Evolutionary conservation across 2,113 vertebrate genomes (phyloP), one percentile per base, ranked within the genome.

Genomic region (Corythoichthys intestinalis): DNA sequence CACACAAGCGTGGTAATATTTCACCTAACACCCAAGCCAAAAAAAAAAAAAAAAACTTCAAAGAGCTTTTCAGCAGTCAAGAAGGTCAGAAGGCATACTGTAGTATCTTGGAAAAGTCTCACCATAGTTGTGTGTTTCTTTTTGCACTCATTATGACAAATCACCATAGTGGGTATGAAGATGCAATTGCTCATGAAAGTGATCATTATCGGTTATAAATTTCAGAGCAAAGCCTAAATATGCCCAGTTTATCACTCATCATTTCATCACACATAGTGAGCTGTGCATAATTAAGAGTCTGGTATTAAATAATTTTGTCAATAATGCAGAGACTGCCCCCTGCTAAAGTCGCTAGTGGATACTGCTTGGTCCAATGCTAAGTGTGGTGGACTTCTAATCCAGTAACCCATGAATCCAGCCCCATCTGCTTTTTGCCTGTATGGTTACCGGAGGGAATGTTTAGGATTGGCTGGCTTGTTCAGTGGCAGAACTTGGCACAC

Each of bases 161-260:
- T 88, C 83, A 74, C 75, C 73, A 74, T 86, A 82, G 82, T 69
- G 66, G 67, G 78, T 73, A 74, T 86, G 76, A 71, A 78, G 86
- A 82, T 87, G 90, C 86, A 84, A 86, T 83, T 86, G 86, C 87
- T 80, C 71, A 70, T 77, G 38, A 86, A 28, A 84, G 76, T 84
- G 81, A 91, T 88, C 73, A 80, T 88, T 86, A 88, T 89, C 89
- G 87, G 77, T 81, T 84, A 81, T 79, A 85, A 86, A 83, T 89
- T 83, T 75, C 67, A 86, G 85, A 88, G 88, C 83, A 83, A 83
- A 79, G 86, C 83, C 86, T 87, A 87, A 87, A 86, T 85, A 86
- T 79, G 83, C 77, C 74, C 79, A 89, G 87, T 90, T 90, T 90
- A 87, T 89, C 88, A 87, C 85, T 91, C 9, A 8, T 44, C 9